A percentile compares a stretch with the other conserved stretches of the same genome.
Evolutionary conservation across 2,113 vertebrate genomes (phyloP).

Genomic region (Oreotrochilus melanogaster): DNA sequence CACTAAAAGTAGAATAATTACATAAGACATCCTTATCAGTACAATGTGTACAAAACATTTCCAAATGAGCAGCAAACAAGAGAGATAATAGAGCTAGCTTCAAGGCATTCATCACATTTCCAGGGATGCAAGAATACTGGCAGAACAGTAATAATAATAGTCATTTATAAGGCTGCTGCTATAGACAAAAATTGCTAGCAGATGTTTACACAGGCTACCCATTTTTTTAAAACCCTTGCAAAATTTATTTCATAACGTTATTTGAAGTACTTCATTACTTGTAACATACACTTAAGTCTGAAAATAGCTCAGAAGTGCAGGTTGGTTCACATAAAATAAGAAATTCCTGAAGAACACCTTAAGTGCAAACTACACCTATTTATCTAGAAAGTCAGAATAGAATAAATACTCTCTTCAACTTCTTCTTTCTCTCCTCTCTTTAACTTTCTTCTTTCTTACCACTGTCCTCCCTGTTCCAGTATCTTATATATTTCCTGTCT

Average conservation of each 20-base stretch:
- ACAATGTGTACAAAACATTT: constrained; percentile 9
- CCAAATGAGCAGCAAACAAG: neutral
- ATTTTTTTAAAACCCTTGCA: neutral
- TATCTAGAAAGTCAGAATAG: neutral
- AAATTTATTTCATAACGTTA: neutral
- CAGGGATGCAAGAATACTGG: neutral
- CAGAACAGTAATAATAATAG: neutral
- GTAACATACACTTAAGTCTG: neutral
- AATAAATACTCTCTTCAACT: neutral
- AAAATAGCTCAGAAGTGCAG: neutral
- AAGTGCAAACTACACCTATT: neutral
- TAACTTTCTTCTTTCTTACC: neutral
- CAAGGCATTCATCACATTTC: constrained; percentile 20
- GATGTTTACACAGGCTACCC: neutral
- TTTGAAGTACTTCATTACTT: neutral
- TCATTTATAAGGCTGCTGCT: neutral
- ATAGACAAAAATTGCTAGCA: neutral
- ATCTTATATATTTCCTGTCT: neutral
- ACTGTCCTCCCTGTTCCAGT: neutral
- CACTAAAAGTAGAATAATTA: constrained; percentile 14
- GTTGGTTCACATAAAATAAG: neutral
- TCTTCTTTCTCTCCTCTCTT: neutral
- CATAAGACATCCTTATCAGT: neutral
- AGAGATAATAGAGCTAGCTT: neutral
- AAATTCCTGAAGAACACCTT: neutral